These are phyloP conservation scores for Casuarius casuarius DNA, from an alignment of 2,113 vertebrate species.

Conservation along the genomic window DNA sequence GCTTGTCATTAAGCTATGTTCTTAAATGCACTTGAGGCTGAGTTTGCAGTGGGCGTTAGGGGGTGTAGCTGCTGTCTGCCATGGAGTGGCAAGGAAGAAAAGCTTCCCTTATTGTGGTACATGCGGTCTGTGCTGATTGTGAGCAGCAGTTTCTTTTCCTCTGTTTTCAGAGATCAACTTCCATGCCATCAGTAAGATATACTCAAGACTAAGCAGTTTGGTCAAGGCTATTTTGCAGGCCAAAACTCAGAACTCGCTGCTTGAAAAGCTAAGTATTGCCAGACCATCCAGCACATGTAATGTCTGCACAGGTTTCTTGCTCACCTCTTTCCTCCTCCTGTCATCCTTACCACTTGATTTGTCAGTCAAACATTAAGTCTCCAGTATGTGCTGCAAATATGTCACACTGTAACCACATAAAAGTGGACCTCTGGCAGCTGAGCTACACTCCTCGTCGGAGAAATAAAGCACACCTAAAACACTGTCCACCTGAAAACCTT, in stretches of 20 bases:
- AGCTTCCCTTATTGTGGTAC: background rate
- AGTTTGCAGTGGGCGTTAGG: rapidly evolving
- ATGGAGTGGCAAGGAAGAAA: background rate
- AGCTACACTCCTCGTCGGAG: background rate
- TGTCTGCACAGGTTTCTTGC: rapidly evolving
- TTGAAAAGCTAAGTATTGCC: background rate
- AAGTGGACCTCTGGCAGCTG: background rate
- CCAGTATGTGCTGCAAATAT: background rate
- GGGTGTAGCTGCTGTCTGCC: background rate
- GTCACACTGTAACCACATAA: rapidly evolving
- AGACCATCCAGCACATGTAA: rapidly evolving
- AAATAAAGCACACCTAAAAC: background rate
- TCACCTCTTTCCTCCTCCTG: background rate
- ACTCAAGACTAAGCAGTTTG: background rate
- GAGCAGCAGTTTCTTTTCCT: background rate
- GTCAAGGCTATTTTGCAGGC: background rate
- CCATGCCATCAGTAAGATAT: background rate
- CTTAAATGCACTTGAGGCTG: background rate
- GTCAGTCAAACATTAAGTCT: rapidly evolving
- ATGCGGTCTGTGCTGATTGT: rapidly evolving
- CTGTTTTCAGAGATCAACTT: background rate
- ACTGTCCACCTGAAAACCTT: background rate
- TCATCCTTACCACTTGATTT: background rate
- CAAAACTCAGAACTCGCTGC: background rate
- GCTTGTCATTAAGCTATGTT: background rate